phyloP scores from a whole-genome alignment of 2,888 invertebrate genomes.

The Dryobotodes eremita region DNA sequence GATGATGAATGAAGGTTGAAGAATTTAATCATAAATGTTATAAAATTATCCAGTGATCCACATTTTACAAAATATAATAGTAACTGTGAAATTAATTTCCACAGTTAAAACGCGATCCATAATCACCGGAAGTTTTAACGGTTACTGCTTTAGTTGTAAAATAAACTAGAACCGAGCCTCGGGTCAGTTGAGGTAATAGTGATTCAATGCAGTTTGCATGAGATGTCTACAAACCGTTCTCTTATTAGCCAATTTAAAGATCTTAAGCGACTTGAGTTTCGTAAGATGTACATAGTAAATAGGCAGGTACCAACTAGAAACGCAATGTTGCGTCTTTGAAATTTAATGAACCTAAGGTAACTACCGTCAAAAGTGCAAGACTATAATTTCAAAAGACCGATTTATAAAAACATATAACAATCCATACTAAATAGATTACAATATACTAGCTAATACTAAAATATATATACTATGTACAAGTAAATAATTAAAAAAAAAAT shows the following conservation, averaged over 20 bases:
- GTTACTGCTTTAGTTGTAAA: slow-evolving; percentile 32
- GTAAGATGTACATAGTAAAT: slow-evolving; percentile 15
- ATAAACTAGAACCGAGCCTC: slow-evolving; percentile 29
- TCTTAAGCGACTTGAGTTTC: slow-evolving; percentile 6
- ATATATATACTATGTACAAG: too few species aligned
- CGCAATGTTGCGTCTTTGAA: slow-evolving; percentile 16
- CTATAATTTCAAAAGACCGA: neutral
- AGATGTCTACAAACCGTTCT: slow-evolving; percentile 37
- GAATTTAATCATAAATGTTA: slow-evolving; percentile 9
- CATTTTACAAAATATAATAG: slow-evolving; percentile 25
- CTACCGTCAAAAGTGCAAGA: neutral
- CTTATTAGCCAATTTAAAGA: slow-evolving; percentile 30
- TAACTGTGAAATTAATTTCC: slow-evolving; percentile 41
- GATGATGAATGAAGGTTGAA: neutral
- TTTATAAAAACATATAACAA: too few species aligned
- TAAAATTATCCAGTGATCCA: slow-evolving; percentile 11
- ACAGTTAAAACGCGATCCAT: slow-evolving; percentile 21
- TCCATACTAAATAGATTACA: too few species aligned
- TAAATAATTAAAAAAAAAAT: too few species aligned
- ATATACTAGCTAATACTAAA: too few species aligned
- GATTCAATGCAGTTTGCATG: slow-evolving; percentile 20
- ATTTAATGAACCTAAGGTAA: slow-evolving; percentile 17
- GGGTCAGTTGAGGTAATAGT: slow-evolving; percentile 24
- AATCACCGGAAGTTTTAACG: slow-evolving; percentile 37
- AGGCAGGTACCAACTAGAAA: neutral